These are phyloP conservation scores for Polypedilum pembai DNA, from an alignment of 1,140 invertebrate species.

Conservation along the genomic window DNA sequence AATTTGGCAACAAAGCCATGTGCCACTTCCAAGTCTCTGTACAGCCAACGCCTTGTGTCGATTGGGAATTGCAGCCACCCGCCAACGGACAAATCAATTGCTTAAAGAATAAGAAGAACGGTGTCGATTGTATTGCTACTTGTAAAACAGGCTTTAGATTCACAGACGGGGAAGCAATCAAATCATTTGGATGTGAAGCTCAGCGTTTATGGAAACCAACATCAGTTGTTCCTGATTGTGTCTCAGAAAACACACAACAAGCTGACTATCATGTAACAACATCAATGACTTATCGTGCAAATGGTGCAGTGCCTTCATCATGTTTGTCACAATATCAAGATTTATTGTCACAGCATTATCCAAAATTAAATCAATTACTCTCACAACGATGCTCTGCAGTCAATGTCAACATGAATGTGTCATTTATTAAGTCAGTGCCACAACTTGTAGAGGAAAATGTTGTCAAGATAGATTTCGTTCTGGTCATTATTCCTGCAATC, in stretches of 20 bases:
- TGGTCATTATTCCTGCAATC: slow-evolving; percentile 80
- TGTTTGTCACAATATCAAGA: slow-evolving; percentile 84
- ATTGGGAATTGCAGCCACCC: slow-evolving; percentile 85
- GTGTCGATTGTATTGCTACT: slow-evolving; percentile 80
- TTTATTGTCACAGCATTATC: slow-evolving; percentile 71
- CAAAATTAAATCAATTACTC: slow-evolving; percentile 68
- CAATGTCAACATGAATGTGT: slow-evolving; percentile 90
- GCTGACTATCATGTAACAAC: slow-evolving; percentile 87
- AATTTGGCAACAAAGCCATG: slow-evolving; percentile 78
- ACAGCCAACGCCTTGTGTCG: slow-evolving; percentile 87
- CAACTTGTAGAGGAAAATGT: slow-evolving; percentile 74
- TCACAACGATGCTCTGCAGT: slow-evolving; percentile 89
- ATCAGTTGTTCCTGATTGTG: slow-evolving; percentile 85
- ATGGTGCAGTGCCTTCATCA: slow-evolving; percentile 72
- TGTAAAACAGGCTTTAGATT: slow-evolving; percentile 88
- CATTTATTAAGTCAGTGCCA: slow-evolving; percentile 74
- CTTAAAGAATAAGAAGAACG: slow-evolving; percentile 61
- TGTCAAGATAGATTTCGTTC: slow-evolving; percentile 76
- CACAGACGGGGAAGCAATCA: slow-evolving; percentile 79
- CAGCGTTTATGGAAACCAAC: slow-evolving; percentile 73
- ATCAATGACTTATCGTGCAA: slow-evolving; percentile 79
- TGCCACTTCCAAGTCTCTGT: slow-evolving; percentile 92
- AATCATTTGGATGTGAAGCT: slow-evolving; percentile 75
- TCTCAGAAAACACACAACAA: slow-evolving; percentile 88
- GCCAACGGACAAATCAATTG: slow-evolving; percentile 84